Base-by-base conservation (phyloP, 2,113 vertebrate genomes). In the Nymphicus hollandicus region DNA sequence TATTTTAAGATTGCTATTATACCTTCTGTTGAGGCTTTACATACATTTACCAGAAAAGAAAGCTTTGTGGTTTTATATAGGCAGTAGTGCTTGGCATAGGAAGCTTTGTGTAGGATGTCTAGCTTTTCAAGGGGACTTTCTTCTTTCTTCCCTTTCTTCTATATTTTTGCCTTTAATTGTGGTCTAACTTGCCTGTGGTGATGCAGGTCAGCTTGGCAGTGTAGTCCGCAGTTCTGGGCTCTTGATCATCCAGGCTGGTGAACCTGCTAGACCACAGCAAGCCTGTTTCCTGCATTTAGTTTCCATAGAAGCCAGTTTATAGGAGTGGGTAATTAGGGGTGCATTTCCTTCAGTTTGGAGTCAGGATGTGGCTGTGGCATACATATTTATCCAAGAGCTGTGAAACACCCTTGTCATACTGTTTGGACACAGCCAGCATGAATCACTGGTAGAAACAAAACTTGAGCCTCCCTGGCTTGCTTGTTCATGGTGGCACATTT, bases 311-410 rank as follows among this genome's bases (percentile, higher is more conserved):
- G 47, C 39, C 13, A 25, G 31, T 89, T 95, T 87, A 95, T 84
- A 91, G 83, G 72, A 86, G 70, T 25, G 61, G 39, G 22, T 91
- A 95, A 78, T 92, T 89, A 58, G 69, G 25, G 2, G 33, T 78
- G 55, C n/a, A 43, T 79, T 95, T 95, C 86, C 81, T 95, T 91
- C 69, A 71, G 55, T 50, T 77, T 86, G 77, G 80, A 89, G 83
- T 81, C 91, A 89, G 95, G 80, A 93, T 84, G 39, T 84, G 63
- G 53, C 86, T 86, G 66, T 72, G 80, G 80, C 13, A 3, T 83
- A 23, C 7, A 3, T 74, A 91, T 88, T 97, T 94, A 78, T 74
- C 69, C 52, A 84, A 74, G 69, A 71, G 39, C 86, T 86, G 83
- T 84, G 80, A 88, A 95, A 81, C 69, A 81, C 2, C 6, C 92